Base-by-base conservation (phyloP, 2,888 invertebrate genomes). In the Idaea aversata region DNA sequence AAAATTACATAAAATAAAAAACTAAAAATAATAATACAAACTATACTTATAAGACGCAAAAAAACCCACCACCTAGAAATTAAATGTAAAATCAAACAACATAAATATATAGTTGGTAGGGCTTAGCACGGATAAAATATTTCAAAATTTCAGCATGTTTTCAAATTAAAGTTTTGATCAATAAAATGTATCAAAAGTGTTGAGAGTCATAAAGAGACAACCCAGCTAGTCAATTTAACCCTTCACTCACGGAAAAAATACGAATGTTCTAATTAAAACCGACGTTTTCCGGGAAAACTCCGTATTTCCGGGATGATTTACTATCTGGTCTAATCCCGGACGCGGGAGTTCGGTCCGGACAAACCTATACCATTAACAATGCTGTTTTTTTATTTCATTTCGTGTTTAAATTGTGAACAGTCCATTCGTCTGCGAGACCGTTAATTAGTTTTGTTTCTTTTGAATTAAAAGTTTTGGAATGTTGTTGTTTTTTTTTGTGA, bases 261-360 rank as follows among this genome's bases (percentile, higher is more conserved):
- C 65, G 67, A 70, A 68, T 63, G 69, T 71, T 73, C 72, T 75
- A 72, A 75, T 75, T 74, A 72, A 69, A 72, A 66, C 71, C 62
- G 72, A 68, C 74, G 67, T 71, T 68, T 70, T 59, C 64, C 65
- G 65, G 69, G 66, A 72, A 70, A 70, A 67, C 65, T 62, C 66
- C 62, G 47, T 47, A 47, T 47, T 60, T 57, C 66, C 60, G 15
- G 67, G 67, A 73, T 73, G 72, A 73, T 73, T 72, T 70, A 73
- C 69, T 69, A 59, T 61, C 61, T n/a, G 62, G 59, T 65, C 67
- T 68, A 67, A 63, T 67, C 61, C 63, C 15, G 58, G 16, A 16
- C 58, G n/a, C 58, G 58, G 15, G 57, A 65, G 62, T 62, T 62
- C 63, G 61, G 65, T 16, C 57, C 57, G 15, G 15, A 38, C 47